A percentile compares a stretch with the other conserved stretches of the same genome.
Evolutionary conservation across 2,888 invertebrate genomes (phyloP).

Genomic region (Craniophora ligustri): DNA sequence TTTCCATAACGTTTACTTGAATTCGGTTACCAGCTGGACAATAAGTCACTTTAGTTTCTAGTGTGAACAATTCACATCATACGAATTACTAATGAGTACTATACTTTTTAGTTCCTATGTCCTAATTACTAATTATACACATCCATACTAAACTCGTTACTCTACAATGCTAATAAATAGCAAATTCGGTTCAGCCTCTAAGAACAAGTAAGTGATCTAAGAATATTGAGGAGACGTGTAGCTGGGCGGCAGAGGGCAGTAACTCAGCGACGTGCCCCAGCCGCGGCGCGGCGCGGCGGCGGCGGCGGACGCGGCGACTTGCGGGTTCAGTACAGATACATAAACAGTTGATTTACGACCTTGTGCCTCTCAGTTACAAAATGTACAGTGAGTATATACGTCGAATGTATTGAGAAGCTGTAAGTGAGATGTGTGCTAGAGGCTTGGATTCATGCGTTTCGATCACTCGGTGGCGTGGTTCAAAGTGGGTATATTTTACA

Average conservation of each 20-base stretch:
- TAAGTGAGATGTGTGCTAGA: slow-evolving; percentile 88
- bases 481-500: slow-evolving; percentile 82
- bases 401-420: slow-evolving; percentile 87
- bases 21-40: slow-evolving; percentile 33
- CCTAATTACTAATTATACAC: slow-evolving; percentile 75
- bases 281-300: slow-evolving; percentile 24
- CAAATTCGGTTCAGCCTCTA: slow-evolving; percentile 85
- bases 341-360: slow-evolving; percentile 70
- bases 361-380: slow-evolving; percentile 85
- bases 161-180: slow-evolving; percentile 83
- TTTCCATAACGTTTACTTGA: slow-evolving; percentile 20
- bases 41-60: slow-evolving; percentile 40
- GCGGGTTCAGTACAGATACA: slow-evolving; percentile 45
- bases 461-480: slow-evolving; percentile 89
- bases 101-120: slow-evolving; percentile 68
- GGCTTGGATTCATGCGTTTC: slow-evolving; percentile 87
- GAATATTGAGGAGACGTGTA: slow-evolving; percentile 78
- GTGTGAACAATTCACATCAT: slow-evolving; percentile 31
- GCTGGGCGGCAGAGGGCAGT: slow-evolving; percentile 85
- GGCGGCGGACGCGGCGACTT: slow-evolving; percentile 42
- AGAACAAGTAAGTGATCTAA: slow-evolving; percentile 82
- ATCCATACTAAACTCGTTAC: slow-evolving; percentile 81
- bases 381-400: slow-evolving; percentile 81
- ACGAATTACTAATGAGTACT: slow-evolving; percentile 44
- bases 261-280: slow-evolving; percentile 64